phyloP scores from a whole-genome alignment of 2,888 invertebrate genomes.

The Candidula unifasciata region DNA sequence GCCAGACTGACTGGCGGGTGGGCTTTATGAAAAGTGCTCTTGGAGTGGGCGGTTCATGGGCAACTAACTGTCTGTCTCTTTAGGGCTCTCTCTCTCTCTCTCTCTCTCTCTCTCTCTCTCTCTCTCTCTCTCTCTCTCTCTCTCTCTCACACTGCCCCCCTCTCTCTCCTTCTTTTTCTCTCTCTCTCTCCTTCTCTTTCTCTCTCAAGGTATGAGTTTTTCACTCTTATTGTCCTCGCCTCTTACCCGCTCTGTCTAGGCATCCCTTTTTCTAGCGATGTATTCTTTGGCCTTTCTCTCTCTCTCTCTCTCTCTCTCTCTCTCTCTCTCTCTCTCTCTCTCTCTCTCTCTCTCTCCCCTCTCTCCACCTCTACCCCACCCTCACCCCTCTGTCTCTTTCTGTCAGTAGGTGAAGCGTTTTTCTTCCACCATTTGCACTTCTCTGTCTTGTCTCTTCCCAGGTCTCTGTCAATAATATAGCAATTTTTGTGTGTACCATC shows the following conservation, averaged over 20 bases:
- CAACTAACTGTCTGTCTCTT: constrained; percentile 9
- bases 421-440: too few relatives aligned
- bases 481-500: too few relatives aligned
- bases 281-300: constrained; percentile 18
- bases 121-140: background rate
- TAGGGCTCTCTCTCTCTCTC: too few relatives aligned
- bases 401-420: too few relatives aligned
- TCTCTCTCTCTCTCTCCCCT: constrained; percentile 4
- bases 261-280: background rate
- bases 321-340: constrained; percentile 29
- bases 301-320: constrained; percentile 5
- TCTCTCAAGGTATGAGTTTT: background rate
- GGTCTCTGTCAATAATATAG: too few relatives aligned
- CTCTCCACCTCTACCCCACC: background rate
- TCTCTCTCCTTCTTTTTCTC: background rate
- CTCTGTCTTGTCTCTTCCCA: too few relatives aligned
- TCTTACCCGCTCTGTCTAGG: background rate
- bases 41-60: too few relatives aligned
- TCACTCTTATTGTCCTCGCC: background rate
- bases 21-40: too few relatives aligned
- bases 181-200: background rate
- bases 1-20: too few relatives aligned
- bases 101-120: background rate
- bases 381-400: background rate
- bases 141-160: constrained; percentile 10